Conservation (phyloP, 2,113 vertebrate species). For the Dasyurus viverrinus region DNA sequence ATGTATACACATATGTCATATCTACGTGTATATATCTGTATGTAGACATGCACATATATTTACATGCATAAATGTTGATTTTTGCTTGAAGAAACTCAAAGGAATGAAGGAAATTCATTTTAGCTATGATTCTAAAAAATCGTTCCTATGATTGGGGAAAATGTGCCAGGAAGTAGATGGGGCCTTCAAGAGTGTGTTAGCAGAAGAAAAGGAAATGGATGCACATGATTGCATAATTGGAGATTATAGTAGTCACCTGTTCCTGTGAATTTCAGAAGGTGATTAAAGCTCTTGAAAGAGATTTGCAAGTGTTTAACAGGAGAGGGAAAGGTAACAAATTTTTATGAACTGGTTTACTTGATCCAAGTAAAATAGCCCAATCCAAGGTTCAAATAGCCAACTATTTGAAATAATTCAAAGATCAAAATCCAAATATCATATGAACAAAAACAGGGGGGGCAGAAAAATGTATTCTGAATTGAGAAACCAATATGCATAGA, state of each 20-base stretch:
- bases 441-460: not conserved
- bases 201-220: too few species aligned
- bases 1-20: not conserved
- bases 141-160: not conserved
- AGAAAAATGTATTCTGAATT: not conserved
- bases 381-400: too few species aligned
- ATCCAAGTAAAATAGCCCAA: too few species aligned
- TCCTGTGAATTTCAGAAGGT: not conserved
- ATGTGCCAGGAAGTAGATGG: not conserved
- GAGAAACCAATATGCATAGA: not conserved
- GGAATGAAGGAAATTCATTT: not conserved
- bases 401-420: not conserved
- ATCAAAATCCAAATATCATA: not conserved
- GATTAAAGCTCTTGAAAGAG: not conserved
- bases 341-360: not conserved
- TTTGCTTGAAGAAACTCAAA: not conserved
- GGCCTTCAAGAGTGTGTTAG: not conserved
- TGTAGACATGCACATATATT: not conserved
- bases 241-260: not conserved
- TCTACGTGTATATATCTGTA: not conserved
- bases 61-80: not conserved
- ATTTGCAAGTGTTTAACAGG: not conserved
- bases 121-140: not conserved
- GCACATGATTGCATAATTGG: not conserved
- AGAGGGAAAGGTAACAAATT: not conserved